These are phyloP conservation scores for Omphaloscelis lunosa DNA, from an alignment of 2,888 invertebrate species.

Conservation along the genomic window DNA sequence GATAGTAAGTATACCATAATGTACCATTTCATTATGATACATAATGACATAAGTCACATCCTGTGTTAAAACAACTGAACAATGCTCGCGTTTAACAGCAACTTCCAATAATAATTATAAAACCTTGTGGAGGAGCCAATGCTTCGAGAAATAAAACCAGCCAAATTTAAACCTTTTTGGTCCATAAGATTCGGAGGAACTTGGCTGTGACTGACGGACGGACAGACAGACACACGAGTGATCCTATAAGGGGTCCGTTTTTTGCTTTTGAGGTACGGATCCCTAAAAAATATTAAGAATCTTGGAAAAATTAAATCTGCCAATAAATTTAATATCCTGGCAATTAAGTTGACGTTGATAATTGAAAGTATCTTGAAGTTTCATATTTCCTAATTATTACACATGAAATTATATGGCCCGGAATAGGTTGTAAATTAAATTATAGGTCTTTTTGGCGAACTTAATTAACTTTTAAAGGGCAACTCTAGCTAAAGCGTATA, in stretches of 20 bases:
- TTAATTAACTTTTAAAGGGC: not conserved
- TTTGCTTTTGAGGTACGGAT: no score
- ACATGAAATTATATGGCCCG: not conserved
- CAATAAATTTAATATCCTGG: not conserved
- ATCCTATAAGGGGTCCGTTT: no score
- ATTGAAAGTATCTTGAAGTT: not conserved
- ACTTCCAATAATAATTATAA: conserved; percentile 3
- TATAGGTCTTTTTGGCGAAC: no score
- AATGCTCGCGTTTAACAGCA: not conserved
- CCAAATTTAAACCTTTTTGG: no score
- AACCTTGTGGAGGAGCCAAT: no score
- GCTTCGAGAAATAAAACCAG: no score
- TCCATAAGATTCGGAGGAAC: no score
- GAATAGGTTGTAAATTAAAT: not conserved
- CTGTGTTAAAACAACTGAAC: not conserved
- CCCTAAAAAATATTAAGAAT: not conserved
- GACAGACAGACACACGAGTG: no score
- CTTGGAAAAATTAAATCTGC: not conserved
- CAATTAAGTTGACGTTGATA: not conserved
- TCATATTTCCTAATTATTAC: not conserved
- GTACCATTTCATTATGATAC: not conserved
- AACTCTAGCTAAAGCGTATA: not conserved
- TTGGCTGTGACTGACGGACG: no score
- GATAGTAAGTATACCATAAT: not conserved
- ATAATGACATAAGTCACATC: no score